These are phyloP conservation scores for Andrena haemorrhoa DNA, from an alignment of 2,888 invertebrate genomes.

Conservation along the genomic window DNA sequence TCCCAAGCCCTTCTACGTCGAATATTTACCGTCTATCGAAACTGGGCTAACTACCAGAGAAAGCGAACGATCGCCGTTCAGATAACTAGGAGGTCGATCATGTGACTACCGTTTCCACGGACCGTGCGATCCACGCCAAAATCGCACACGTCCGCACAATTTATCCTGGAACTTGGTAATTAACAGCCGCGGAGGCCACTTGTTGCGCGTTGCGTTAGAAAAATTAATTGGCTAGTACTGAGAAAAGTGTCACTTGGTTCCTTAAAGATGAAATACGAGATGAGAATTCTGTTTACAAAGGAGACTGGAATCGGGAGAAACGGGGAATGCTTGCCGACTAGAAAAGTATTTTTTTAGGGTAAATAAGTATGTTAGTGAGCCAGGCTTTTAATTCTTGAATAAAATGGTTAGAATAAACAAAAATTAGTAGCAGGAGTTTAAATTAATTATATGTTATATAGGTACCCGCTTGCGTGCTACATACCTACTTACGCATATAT, in stretches of 20 bases:
- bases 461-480: no score
- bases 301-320: not conserved
- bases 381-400: no score
- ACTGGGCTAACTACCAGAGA: conserved; percentile 68
- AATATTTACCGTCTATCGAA: conserved; percentile 62
- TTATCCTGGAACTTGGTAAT: conserved; percentile 36
- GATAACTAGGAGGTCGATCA: conserved; percentile 62
- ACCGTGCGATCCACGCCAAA: conserved; percentile 42
- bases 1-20: conserved; percentile 59
- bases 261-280: not conserved
- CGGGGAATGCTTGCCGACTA: not conserved
- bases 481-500: no score
- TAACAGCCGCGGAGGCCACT: conserved; percentile 8
- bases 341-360: no score
- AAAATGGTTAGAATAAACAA: no score
- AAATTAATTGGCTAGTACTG: conserved; percentile 25
- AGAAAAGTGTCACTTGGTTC: conserved; percentile 1
- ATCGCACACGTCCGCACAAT: conserved; percentile 27
- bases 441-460: no score
- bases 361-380: no score
- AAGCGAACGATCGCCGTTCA: conserved; percentile 63
- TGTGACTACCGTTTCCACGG: conserved; percentile 53
- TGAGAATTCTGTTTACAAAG: not conserved
- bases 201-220: not conserved
- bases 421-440: no score